Evolutionary conservation across 2,888 invertebrate genomes (phyloP), one percentile per base, ranked within the genome.

Genomic region (Drosophila nigritarsus): DNA sequence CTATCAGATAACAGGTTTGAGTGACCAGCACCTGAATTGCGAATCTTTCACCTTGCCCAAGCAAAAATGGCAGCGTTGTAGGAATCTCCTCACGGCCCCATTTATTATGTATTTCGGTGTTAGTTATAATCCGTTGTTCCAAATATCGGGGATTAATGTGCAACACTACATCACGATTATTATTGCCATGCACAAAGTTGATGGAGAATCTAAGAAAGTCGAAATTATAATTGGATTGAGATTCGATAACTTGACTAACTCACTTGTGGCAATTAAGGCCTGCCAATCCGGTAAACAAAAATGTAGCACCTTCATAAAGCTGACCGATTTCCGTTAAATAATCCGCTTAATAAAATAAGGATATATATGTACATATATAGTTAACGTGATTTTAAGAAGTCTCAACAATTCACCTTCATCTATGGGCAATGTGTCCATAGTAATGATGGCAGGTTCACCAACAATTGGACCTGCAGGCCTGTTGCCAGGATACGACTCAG

Each of bases 121-220:
- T 97, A 73, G 97, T 94, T 1, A 97, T 97, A 36, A 97, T 95
- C 87, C 96, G 96, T 69, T 95, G 95, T 87, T 96, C 95, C 66
- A 95, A 95, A 78, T 97, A 93, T 29, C 97, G 95, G 6, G 97
- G 96, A 93, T 97, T 97, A 86, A 98, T 95, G 91, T 97, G 97
- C 45, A 97, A 94, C 0, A 96, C 96, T n/a, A 97, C 94, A 83
- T 96, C 96, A 9, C 84, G 77, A 13, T 82, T 75, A 6, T 85
- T 77, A 53, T 91, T 92, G 58, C 87, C 81, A 36, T 89, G 62
- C 13, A 90, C 64, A 55, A 93, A 89, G 77, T 93, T 93, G 0
- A 93, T 90, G 9, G 91, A 90, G 65, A 93, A 93, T 70, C 93
- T 93, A 27, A 3, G 18, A 27, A 36, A 5, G 3, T 8, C 3